Base-by-base conservation (phyloP, 2,797 vertebrate species). In the Rhodeus uyekii region DNA sequence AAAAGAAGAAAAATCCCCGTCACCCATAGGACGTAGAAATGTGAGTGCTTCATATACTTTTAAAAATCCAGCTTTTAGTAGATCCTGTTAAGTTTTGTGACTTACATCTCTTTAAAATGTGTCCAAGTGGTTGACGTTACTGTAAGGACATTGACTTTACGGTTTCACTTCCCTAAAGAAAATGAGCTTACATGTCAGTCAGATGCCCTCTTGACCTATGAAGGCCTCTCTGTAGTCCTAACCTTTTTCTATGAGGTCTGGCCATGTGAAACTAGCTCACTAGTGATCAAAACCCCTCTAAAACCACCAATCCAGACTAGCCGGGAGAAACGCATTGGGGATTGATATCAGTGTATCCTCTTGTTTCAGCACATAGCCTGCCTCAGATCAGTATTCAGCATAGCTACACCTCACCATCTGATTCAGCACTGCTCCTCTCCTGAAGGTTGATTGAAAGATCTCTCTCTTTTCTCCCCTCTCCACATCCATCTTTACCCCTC, bases 301-400 rank as follows among this genome's bases (percentile, higher is more conserved):
- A 74, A 74, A 18, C 71, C 34, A 39, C 22, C 48, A 53, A 6
- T 27, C 32, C 48, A 38, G 71, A 55, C 34, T 5, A 27, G 50
- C 71, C 39, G 22, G 7, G 14, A 55, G 71, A 55, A 74, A 27
- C 13, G 0, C 71, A 38, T 8, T 55, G n/a, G n/a, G n/a, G 19
- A 74, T 55, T 39, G 22, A 72, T 72, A 72, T 53, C 16, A 13
- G 61, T 36, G 65, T 36, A 22, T 74, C 7, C 32, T 50, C n/a
- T 24, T 76, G 72, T 67, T 72, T 83, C 64, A 87, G 81, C 83
- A 75, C 29, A 83, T 82, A 39, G 36, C 22, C 22, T 12, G 80
- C 69, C 39, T 87, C 85, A 68, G 85, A 83, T 73, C 67, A 67
- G 69, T 79, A 80, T 81, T 81, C 86, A 82, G 83, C 65, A 73